Percentiles rank a stretch among this genome's conserved stretches.
Conservation (phyloP, 2,888 invertebrate species). For the Harpalus rubripes region DNA sequence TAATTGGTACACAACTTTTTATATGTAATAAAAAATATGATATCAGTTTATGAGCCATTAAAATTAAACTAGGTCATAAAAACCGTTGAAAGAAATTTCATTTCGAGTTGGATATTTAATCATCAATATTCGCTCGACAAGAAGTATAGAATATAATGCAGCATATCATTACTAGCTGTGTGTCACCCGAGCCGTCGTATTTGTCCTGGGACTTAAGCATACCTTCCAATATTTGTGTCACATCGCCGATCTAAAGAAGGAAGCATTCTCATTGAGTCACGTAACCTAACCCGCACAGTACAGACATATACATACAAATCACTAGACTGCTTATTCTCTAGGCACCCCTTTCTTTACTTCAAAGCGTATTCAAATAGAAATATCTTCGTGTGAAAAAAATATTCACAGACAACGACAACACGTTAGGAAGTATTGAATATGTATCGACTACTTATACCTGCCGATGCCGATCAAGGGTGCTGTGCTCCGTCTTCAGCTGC, state of each 20-base stretch:
- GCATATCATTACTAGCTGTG: slow-evolving; percentile 17
- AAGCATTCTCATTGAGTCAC: slow-evolving; percentile 35
- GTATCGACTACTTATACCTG: slow-evolving; percentile 64
- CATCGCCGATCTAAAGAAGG: slow-evolving; percentile 35
- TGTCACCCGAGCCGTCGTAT: slow-evolving; percentile 19
- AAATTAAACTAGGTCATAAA: neutral
- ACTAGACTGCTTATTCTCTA: slow-evolving; percentile 44
- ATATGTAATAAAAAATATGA: neutral
- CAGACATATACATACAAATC: slow-evolving; percentile 43
- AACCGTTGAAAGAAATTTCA: neutral
- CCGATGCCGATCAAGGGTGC: slow-evolving; percentile 30
- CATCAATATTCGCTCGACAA: neutral
- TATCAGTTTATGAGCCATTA: neutral
- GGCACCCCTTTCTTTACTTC: slow-evolving; percentile 38
- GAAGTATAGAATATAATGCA: slow-evolving; percentile 14
- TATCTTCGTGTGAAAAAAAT: slow-evolving; percentile 64
- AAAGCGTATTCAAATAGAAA: slow-evolving; percentile 62
- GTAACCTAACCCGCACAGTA: slow-evolving; percentile 22
- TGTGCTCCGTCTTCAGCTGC: slow-evolving; percentile 26
- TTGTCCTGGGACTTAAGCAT: slow-evolving; percentile 43
- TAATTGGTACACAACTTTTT: no score
- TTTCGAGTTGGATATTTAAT: neutral
- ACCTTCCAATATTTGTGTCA: slow-evolving; percentile 30
- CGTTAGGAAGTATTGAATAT: slow-evolving; percentile 62
- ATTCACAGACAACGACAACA: slow-evolving; percentile 52